phyloP scores from a whole-genome alignment of 2,888 invertebrate species.

The Colostygia pectinataria region DNA sequence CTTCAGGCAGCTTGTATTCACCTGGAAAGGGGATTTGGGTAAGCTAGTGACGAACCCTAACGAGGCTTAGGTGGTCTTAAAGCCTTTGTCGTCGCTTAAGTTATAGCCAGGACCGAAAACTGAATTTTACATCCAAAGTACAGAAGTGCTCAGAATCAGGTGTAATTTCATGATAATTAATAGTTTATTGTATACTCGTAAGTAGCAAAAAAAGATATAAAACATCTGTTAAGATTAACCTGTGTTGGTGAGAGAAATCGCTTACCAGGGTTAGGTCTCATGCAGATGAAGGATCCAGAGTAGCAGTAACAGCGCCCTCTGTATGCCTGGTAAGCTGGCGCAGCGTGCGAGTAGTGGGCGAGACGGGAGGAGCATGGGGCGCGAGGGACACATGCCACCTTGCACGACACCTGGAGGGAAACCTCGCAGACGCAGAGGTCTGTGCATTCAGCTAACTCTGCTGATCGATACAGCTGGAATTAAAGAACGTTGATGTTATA shows the following conservation, averaged over 20 bases:
- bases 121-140: too few relatives aligned
- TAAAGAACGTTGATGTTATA: too few relatives aligned
- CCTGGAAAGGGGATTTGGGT: slow-evolving; percentile 79
- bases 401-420: slow-evolving; percentile 90
- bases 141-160: too few relatives aligned
- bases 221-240: too few relatives aligned
- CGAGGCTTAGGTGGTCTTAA: too few relatives aligned
- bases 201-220: too few relatives aligned
- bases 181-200: too few relatives aligned
- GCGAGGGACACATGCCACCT: slow-evolving; percentile 93
- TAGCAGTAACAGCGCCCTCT: slow-evolving; percentile 95
- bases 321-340: slow-evolving; percentile 95
- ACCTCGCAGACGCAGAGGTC: slow-evolving; percentile 94
- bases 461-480: slow-evolving; percentile 89
- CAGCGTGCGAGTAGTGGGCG: slow-evolving; percentile 95
- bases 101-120: too few relatives aligned
- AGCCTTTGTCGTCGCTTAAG: too few relatives aligned
- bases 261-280: slow-evolving; percentile 87
- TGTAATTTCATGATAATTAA: too few relatives aligned
- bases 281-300: slow-evolving; percentile 95
- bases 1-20: slow-evolving; percentile 90
- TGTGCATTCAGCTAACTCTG: slow-evolving; percentile 92
- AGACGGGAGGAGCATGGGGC: slow-evolving; percentile 94
- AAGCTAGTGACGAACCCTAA: background rate
- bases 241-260: too few relatives aligned